phyloP scores from a whole-genome alignment of 2,888 invertebrate genomes.

The Eilema depressum region DNA sequence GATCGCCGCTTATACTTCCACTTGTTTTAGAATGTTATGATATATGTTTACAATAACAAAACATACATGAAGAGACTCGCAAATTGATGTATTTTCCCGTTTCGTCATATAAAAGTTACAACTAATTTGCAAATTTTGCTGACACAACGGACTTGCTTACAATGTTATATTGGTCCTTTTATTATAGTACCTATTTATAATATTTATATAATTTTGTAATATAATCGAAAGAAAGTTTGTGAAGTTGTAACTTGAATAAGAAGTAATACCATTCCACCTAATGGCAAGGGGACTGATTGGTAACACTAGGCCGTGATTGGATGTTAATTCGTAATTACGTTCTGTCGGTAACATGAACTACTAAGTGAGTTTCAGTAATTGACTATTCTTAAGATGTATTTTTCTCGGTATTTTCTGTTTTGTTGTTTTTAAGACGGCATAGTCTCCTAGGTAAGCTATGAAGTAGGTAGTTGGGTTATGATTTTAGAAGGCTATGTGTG shows the following conservation, averaged over 20 bases:
- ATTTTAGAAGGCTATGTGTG: background rate
- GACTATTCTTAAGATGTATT: background rate
- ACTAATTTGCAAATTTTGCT: no score
- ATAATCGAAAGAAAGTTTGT: background rate
- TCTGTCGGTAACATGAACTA: slow-evolving; percentile 7
- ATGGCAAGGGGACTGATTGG: slow-evolving; percentile 41
- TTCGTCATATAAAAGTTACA: no score
- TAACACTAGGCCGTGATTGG: slow-evolving; percentile 55
- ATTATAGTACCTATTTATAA: no score
- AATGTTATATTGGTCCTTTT: no score
- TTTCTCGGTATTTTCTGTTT: background rate
- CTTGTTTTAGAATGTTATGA: no score
- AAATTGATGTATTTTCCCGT: no score
- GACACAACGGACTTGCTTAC: no score
- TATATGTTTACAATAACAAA: no score
- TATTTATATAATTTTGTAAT: background rate
- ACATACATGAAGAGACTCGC: no score
- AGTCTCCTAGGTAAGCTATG: background rate
- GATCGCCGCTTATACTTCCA: no score
- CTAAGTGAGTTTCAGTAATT: background rate
- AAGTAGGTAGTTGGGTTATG: background rate
- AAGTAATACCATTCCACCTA: slow-evolving; percentile 26
- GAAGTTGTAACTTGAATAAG: slow-evolving; percentile 5
- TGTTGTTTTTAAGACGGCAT: background rate
- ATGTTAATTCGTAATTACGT: slow-evolving; percentile 49